These are phyloP conservation scores for Girardia tigrina DNA, from an alignment of 2,888 invertebrate genomes.

Conservation along the genomic window DNA sequence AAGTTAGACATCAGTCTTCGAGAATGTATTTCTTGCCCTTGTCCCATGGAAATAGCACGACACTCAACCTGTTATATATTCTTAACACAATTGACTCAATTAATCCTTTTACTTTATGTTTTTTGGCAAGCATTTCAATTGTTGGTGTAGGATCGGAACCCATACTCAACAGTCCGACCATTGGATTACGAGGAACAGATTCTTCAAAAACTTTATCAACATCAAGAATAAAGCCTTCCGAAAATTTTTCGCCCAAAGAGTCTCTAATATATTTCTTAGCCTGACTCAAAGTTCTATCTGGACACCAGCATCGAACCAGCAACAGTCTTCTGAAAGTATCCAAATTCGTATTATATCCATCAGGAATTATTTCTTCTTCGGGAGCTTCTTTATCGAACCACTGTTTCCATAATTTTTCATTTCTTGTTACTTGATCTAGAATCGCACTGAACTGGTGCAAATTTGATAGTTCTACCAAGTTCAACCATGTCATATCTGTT, in stretches of 20 bases:
- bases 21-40: slow-evolving; percentile 79
- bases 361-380: slow-evolving; percentile 48
- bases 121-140: slow-evolving; percentile 70
- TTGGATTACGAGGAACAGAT: slow-evolving; percentile 71
- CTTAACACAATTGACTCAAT: too few relatives aligned
- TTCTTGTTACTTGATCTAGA: slow-evolving; percentile 45
- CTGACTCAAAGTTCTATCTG: slow-evolving; percentile 49
- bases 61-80: slow-evolving; percentile 49
- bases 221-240: slow-evolving; percentile 56
- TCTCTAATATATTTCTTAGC: slow-evolving; percentile 48
- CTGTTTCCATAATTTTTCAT: slow-evolving; percentile 51
- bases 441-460: slow-evolving; percentile 49
- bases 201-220: slow-evolving; percentile 63
- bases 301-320: slow-evolving; percentile 49
- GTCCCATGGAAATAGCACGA: slow-evolving; percentile 85
- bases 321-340: slow-evolving; percentile 49
- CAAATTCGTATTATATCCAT: slow-evolving; percentile 50
- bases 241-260: slow-evolving; percentile 57
- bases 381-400: slow-evolving; percentile 51
- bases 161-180: slow-evolving; percentile 79
- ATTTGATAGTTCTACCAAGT: slow-evolving; percentile 49
- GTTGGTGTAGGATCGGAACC: slow-evolving; percentile 93
- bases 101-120: slow-evolving; percentile 53
- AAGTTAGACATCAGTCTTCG: slow-evolving; percentile 64
- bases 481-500: slow-evolving; percentile 51